Evolutionary conservation across 2,113 vertebrate species (phyloP), one percentile per base, ranked within the genome.

Genomic region (Recurvirostra avosetta): DNA sequence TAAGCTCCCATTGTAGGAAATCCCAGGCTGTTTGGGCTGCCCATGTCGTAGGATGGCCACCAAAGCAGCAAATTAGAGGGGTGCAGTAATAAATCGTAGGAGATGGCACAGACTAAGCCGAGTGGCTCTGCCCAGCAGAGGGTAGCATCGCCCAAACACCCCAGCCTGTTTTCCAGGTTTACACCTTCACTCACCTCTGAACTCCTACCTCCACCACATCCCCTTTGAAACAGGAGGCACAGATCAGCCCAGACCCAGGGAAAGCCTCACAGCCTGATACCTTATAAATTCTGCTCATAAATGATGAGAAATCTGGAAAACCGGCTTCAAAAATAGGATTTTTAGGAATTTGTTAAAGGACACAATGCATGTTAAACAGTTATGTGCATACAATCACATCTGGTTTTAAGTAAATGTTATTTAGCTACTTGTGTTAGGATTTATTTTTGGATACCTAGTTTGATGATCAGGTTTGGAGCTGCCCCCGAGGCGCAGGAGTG

Each of bases 81-180:
- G 21, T n/a, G 21, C 41, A 18, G 43, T 3, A 8, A 50, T 5
- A 17, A 66, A 34, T 14, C 9, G 5, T 21, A 19, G 79, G 26
- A 45, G 70, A 53, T 55, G 89, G 78, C 84, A 88, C 62, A 56
- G 0, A 2, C 59, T 19, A 22, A 75, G 40, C 70, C 3, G 3
- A 43, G 32, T 4, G 76, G 66, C 82, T 92, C 36, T 73, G 86
- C 92, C 96, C 96, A 95, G 94, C 81, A 97, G 97, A 95, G 89
- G 94, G 96, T 88, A 97, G 94, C 93, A 95, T 95, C 77, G 83
- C 47, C 78, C 91, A 36, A 55, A 76, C 87, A 73, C 80, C 96
- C 68, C 59, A 34, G 49, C 40, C 40, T 52, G 61, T 4, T 8
- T 36, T 38, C 52, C 84, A 26, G 29, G 15, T 30, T 86, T 4